phyloP scores from a whole-genome alignment of 2,888 invertebrate species.

The Schizaphis graminum region DNA sequence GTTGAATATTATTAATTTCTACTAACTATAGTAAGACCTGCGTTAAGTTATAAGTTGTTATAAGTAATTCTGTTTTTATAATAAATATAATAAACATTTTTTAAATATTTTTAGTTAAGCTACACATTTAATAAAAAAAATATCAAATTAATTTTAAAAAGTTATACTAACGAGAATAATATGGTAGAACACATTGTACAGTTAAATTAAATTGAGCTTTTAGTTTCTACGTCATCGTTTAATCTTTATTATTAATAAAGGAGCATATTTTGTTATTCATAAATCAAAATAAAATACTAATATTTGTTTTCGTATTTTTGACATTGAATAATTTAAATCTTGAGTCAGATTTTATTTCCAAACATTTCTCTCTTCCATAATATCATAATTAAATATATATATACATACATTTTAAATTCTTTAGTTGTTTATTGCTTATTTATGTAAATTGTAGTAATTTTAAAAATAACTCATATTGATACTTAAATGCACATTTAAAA shows the following conservation, averaged over 20 bases:
- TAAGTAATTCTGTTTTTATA: background rate
- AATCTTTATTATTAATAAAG: conserved; percentile 35
- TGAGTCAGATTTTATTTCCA: background rate
- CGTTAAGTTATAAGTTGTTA: background rate
- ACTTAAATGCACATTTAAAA: background rate
- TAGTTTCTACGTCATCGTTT: background rate
- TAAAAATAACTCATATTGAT: background rate
- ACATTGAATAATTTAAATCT: conserved; percentile 21
- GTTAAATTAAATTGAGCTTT: conserved; percentile 35
- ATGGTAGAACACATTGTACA: background rate
- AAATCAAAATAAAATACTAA: conserved; percentile 32
- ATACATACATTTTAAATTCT: background rate
- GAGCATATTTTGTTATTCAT: background rate
- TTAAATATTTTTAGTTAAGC: background rate
- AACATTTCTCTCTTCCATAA: background rate
- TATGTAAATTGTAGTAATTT: background rate
- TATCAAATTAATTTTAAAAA: background rate
- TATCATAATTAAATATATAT: background rate
- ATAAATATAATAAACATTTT: background rate
- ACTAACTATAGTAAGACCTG: background rate
- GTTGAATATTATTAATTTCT: background rate
- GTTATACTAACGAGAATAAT: background rate
- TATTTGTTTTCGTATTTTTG: conserved; percentile 19
- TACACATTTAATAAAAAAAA: background rate
- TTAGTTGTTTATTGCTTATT: background rate